Evolutionary conservation across 2,797 vertebrate genomes (phyloP).

Genomic region (Gymnopithys bicolor): DNA sequence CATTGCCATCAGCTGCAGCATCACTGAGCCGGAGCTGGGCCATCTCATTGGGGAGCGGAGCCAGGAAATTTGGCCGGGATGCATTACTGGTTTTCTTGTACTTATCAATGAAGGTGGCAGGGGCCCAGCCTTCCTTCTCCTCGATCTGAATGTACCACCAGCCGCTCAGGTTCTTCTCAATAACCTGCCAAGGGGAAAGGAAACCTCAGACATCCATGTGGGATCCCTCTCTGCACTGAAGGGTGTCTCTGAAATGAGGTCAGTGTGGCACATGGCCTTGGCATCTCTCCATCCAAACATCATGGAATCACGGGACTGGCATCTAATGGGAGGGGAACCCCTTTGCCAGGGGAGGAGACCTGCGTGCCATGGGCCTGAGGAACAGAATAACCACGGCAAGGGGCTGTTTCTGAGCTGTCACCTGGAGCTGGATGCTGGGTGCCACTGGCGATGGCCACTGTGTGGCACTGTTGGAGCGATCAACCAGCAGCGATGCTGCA

Average conservation of each 20-base stretch:
- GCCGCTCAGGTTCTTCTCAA: constrained; percentile 95
- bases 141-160: constrained; percentile 99
- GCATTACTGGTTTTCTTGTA: constrained; percentile 98
- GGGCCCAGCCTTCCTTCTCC: constrained; percentile 98
- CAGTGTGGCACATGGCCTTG: background rate
- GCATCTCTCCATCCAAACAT: background rate
- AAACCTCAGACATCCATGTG: background rate
- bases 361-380: background rate
- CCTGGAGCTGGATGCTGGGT: accelerated
- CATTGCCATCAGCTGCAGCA: background rate
- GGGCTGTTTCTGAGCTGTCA: background rate
- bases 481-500: accelerated
- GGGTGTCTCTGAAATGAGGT: background rate
- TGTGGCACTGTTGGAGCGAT: constrained; percentile 49
- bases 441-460: constrained; percentile 8
- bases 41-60: constrained; percentile 91
- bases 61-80: constrained; percentile 92
- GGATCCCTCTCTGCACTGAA: background rate
- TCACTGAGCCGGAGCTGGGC: constrained; percentile 86
- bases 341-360: background rate
- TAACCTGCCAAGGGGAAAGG: constrained; percentile 81
- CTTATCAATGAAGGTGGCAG: constrained; percentile 95
- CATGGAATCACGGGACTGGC: background rate
- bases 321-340: background rate
- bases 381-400: accelerated